phyloP scores from a whole-genome alignment of 2,888 invertebrate species.

The Amphiduros pacificus region DNA sequence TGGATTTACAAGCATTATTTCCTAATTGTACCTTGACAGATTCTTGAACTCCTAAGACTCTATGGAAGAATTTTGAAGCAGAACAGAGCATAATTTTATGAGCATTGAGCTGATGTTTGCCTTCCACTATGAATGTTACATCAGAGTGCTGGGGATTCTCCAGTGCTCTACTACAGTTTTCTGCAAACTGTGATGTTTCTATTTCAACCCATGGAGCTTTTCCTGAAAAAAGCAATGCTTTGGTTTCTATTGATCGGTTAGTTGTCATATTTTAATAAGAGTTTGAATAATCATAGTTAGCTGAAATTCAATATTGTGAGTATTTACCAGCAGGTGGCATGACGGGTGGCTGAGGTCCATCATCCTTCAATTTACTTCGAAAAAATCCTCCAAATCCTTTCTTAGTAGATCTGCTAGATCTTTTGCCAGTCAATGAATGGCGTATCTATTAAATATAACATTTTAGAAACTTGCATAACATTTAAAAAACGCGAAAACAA shows the following conservation, averaged over 20 bases:
- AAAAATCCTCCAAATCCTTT: neutral
- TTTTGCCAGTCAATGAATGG: neutral
- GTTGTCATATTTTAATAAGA: no score
- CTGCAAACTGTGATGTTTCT: constrained; percentile 44
- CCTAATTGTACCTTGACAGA: constrained; percentile 3
- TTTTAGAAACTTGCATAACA: neutral
- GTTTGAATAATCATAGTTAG: no score
- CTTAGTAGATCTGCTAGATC: neutral
- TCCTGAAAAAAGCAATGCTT: no score
- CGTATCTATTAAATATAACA: neutral
- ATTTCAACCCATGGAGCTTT: constrained; percentile 49
- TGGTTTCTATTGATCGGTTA: no score
- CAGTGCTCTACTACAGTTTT: constrained; percentile 42
- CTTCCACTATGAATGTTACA: constrained; percentile 40
- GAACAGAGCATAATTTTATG: constrained; percentile 44
- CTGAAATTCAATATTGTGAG: no score
- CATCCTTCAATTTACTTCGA: no score
- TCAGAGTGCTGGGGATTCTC: constrained; percentile 43
- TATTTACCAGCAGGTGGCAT: constrained; percentile 52
- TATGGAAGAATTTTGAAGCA: constrained; percentile 44
- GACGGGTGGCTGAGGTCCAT: constrained; percentile 34
- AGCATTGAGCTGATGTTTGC: constrained; percentile 38
- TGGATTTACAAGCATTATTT: neutral
- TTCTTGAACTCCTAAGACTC: constrained; percentile 33
- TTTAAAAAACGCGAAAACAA: neutral